Evolutionary conservation across 2,113 vertebrate genomes (phyloP).

Genomic region (Xiphophorus maculatus): DNA sequence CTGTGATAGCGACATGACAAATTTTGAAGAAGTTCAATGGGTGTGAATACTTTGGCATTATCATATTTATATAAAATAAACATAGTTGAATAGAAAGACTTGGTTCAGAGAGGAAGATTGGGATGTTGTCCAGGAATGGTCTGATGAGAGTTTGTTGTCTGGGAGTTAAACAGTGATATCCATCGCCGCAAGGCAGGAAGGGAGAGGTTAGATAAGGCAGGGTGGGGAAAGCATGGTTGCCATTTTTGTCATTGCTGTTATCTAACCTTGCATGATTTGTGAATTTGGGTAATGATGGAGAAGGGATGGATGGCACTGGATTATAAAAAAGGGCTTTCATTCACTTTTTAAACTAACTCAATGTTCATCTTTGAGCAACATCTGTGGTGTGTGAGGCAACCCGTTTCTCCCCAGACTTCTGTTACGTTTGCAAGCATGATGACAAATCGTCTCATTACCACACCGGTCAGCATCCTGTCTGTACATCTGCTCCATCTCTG

Average conservation of each 20-base stretch:
- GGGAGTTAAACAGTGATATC: conserved; percentile 53
- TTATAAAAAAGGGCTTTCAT: conserved; percentile 15
- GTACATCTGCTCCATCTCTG: conserved; percentile 25
- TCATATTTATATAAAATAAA: background rate
- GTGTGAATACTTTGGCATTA: background rate
- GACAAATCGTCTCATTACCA: conserved; percentile 51
- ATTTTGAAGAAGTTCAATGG: no score
- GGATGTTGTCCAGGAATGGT: conserved; percentile 19
- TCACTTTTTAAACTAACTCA: conserved; percentile 1
- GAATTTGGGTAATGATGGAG: conserved; percentile 4
- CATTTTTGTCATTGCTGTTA: conserved; percentile 43
- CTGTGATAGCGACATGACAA: background rate
- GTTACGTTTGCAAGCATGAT: conserved; percentile 28
- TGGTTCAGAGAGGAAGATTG: conserved; percentile 16
- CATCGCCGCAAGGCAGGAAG: conserved; percentile 66
- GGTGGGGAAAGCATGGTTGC: conserved; percentile 23
- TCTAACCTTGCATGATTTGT: conserved; percentile 23
- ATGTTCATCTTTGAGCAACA: background rate
- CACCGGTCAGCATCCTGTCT: background rate
- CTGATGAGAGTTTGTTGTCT: conserved; percentile 33
- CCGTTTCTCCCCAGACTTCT: conserved; percentile 37
- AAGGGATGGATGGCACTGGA: background rate
- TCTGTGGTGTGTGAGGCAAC: conserved; percentile 53
- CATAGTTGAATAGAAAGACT: background rate
- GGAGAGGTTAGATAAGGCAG: conserved; percentile 59